Base-by-base conservation (phyloP, 64 coral and sea anemone species). In the Stichodactyla helianthus region DNA sequence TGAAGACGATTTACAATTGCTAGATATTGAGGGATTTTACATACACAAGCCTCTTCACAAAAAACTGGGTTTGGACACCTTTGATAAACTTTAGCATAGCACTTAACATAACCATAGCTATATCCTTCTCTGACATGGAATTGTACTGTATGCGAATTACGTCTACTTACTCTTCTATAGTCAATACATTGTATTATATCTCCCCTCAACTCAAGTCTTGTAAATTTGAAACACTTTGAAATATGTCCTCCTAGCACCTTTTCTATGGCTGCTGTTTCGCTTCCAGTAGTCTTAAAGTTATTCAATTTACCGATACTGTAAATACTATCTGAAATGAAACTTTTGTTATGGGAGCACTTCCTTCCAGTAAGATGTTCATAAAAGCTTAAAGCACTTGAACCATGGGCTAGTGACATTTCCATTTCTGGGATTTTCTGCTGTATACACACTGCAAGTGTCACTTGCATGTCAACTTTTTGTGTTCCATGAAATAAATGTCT, bases 401-500 rank as follows among this genome's bases (percentile, higher is more conserved):
- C 68, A 74, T 74, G 17, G 25, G 68, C 68, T 7, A 74, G 68
- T 6, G 68, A 19, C 68, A 7, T 74, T 74, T 74, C 68, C 7
- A 74, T 74, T 74, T 74, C 68, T 74, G 68, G 68, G 17, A 74
- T 74, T 74, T 74, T 74, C 25, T 74, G 68, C 68, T 74, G 68
- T 74, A 74, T 74, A 16, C 68, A 74, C 17, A 74, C 68, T 74
- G 68, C 68, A 6, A 74, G 68, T 74, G 68, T 85, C 16, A 88
- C 86, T 51, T 88, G 76, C 25, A 27, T 67, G 27, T 88, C 60
- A 52, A 88, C 71, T 71, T 79, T 80, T 79, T 88, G 86, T 71
- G 60, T 88, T 77, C 86, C 86, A 56, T 88, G 86, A 27, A 88
- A 88, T 52, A 71, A 88, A 16, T 67, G 35, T 44, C n/a, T 10